These are phyloP conservation scores for Copidosoma aretas DNA, from an alignment of 2,888 invertebrate species.

Conservation along the genomic window DNA sequence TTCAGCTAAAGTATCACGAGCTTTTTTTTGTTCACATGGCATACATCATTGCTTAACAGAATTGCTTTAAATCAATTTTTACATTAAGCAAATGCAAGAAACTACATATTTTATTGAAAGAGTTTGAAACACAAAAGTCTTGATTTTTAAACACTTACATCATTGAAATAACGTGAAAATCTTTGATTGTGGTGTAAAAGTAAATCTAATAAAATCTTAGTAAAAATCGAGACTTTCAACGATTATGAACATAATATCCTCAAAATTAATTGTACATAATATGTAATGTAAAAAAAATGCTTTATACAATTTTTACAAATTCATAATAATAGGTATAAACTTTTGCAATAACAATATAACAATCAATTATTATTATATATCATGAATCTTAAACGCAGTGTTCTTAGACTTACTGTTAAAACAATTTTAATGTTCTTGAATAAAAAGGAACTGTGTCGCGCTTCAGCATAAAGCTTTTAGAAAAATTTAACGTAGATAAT, in stretches of 20 bases:
- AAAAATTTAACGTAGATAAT: neutral
- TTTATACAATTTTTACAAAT: constrained; percentile 14
- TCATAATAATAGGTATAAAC: constrained; percentile 15
- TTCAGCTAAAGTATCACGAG: constrained; percentile 40
- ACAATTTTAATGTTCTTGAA: neutral
- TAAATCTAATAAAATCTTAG: neutral
- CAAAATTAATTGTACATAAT: neutral
- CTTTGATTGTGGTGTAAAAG: neutral
- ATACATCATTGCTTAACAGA: constrained; percentile 3
- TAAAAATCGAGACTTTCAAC: neutral
- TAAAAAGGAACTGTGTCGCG: neutral
- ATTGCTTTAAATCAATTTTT: constrained; percentile 21
- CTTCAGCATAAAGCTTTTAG: neutral
- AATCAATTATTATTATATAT: constrained; percentile 15
- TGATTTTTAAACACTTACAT: neutral
- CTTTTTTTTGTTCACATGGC: constrained; percentile 32
- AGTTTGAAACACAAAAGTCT: constrained; percentile 13
- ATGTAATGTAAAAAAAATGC: neutral
- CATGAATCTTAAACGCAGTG: neutral
- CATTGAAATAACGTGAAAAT: neutral
- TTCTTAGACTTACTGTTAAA: neutral
- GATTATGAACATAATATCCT: neutral
- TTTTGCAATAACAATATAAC: constrained; percentile 26
- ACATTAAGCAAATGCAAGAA: constrained; percentile 6
- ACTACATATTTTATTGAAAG: constrained; percentile 6